Evolutionary conservation across 2,797 vertebrate species (phyloP), one percentile per base, ranked within the genome.

Genomic region (Phoxinus dragarum): DNA sequence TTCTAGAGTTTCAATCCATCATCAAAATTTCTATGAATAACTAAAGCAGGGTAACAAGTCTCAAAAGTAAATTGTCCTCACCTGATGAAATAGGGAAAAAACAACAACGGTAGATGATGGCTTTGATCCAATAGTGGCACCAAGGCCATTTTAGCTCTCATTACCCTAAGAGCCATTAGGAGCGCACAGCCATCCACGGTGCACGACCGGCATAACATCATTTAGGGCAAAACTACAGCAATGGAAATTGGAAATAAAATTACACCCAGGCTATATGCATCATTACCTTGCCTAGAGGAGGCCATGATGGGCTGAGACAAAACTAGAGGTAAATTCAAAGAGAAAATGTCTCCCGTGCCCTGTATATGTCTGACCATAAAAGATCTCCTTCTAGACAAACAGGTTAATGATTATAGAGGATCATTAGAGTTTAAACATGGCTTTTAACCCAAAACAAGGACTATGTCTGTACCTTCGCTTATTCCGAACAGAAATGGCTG

Each of bases 161-260:
- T 96, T 96, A 96, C 95, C 94, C 93, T 87, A 90, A 91, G 92
- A 94, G 91, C 93, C 94, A 96, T 96, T 96, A 95, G 86, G 90
- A 90, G 89, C 92, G 90, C 84, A 93, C 91, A 94, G 93, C 86
- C 92, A 90, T 94, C 93, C 92, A 92, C 90, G 89, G 88, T 86
- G 79, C 91, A 84, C 85, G 54, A 40, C 72, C 82, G 86, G 88
- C 85, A 87, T 90, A 93, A 91, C 92, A 91, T 94, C 92, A 91
- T 92, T 93, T 92, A 91, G 91, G 92, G 92, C 91, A 91, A 92
- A 94, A 93, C 92, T 93, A 93, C 91, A 80, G 89, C 81, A 91
- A 91, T 92, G 93, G 92, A 95, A 96, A 95, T 94, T 87, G 93
- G 94, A 96, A 95, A 94, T 94, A 94, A 94, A 96, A 96, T 96